Base-by-base conservation (phyloP, 1,140 invertebrate genomes). In the Danaus plexippus region DNA sequence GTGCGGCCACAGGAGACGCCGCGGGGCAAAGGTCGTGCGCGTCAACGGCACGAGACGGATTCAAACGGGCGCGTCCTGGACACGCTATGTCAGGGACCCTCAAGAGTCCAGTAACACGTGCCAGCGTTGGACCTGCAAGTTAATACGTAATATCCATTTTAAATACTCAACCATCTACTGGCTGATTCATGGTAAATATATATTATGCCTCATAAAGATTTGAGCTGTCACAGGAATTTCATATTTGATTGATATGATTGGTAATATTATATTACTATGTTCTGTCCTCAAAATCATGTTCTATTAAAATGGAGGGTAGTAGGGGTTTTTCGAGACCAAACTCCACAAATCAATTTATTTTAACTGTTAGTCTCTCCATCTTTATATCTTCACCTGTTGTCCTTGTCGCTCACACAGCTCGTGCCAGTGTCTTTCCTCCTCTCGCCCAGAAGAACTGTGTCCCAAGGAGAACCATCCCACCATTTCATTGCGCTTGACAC, bases 381-480 rank as follows among this genome's bases (percentile, higher is more conserved):
- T 32, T 3, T 32, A 32, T 32, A 32, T 32, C 0, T 7, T 32
- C 44, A 86, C 83, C 76, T 88, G 87, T 50, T 88, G 82, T 1
- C 84, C 84, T 18, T 83, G 84, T 43, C 90, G 81, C 47, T 90
- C 89, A 40, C 91, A 90, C 91, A 98, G 96, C 69, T 98, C 96
- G 73, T 94, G 93, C 96, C 97, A 98, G 77, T 98, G 97, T 9
- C 94, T 91, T n/a, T 94, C 88, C 80, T 97, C 96, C 71, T 98
- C 96, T 47, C 95, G 93, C 11, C 96, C 96, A 15, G 95, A 97
- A 61, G 95, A 95, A 82, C 95, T 97, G 71, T 95, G 88, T 9
- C 97, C 97, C 48, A 98, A 80, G 57, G 95, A 95, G 86, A 98
- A 96, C 96, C 96, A 98, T 47, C 97, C 97, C 58, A 98, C 95